Base-by-base conservation (phyloP, 2,888 invertebrate genomes). In the Caradrina clavipalpis region DNA sequence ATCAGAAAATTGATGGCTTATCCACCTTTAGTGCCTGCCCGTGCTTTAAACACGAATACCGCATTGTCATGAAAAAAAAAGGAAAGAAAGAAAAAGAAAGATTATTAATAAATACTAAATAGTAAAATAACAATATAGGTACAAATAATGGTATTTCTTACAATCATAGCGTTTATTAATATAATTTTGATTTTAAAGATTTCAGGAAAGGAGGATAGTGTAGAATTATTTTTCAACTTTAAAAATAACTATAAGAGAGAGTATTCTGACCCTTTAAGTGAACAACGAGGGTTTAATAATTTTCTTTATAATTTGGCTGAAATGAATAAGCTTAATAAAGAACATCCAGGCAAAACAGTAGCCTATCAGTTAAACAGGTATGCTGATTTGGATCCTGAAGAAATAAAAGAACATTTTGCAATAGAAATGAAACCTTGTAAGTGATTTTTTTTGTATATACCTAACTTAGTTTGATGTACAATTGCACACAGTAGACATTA, bases 341-440 rank as follows among this genome's bases (percentile, higher is more conserved):
- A 82, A 31, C 73, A 75, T 15, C 73, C 68, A 11, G 80, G 85
- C 45, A 73, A 69, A 31, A 69, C 78, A 3, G 81, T 83, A n/a
- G 75, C 88, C 61, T 93, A 87, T 78, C 74, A 86, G 63, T 56
- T 92, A 31, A 93, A 91, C 73, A 87, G 87, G 70, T 89, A 89
- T 80, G 91, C 90, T 58, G 93, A 94, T 87, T 72, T 83, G 7
- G 73, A 92, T 69, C 76, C 87, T 4, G 76, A 77, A 19, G 85
- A 89, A 61, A 68, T 92, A 65, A 77, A 87, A 21, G 84, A 89
- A 55, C 87, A 74, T 63, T 93, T 82, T 80, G 92, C 85, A 13
- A 57, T 93, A 59, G 75, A 76, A 19, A 53, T 94, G 1, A 80
- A 75, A 69, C 86, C 92, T 63, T 93, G 94, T 93, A 85, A 90